Evolutionary conservation across 1,140 invertebrate species (phyloP), one percentile per base, ranked within the genome.

Genomic region (Cotesia glomerata): DNA sequence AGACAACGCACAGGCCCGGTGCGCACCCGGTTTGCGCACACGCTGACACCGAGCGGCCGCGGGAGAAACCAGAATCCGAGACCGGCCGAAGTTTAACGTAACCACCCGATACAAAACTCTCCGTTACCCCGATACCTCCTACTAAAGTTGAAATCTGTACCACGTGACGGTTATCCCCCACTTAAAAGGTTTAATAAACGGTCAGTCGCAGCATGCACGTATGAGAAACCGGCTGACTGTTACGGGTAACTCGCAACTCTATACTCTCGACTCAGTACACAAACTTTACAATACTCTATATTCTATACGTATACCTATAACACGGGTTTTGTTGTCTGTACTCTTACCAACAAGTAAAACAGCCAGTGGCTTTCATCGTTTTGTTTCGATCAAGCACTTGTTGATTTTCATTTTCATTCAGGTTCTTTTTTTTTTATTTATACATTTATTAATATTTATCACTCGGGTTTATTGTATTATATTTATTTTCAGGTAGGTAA

Each of bases 1-100:
- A 90, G 93, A 95, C 93, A 94, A 95, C 93, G 93, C 93, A 93
- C 90, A 90, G 90, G 89, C 88, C 90, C 89, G 91, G 88, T 91
- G 93, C 93, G 93, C 93, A 94, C 88, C 89, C 89, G 88, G 87
- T 90, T 89, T 90, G 93, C 93, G 93, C 93, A 94, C 89, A 89
- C 91, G 89, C 90, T 90, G 89, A 89, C 89, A 84, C 90, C 89
- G 88, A 89, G 88, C 88, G 89, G 88, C 86, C 88, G 88, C 90
- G 90, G 90, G 90, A 89, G 86, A 89, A 88, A 84, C 83, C 80
- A 85, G 80, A 76, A 75, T 51, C 74, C 82, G 83, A 78, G 35
- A 35, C 18, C 5, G 2, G 0, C 75, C 83, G 82, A 81, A 39
- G 3, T 3, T 1, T 5, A 0, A 3, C 82, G 82, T 70, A 62